A percentile compares a stretch with the other conserved stretches of the same genome.
Evolutionary conservation across 35 echinoderm and acorn worm genomes (phyloP).

Genomic region (Patiria miniata): DNA sequence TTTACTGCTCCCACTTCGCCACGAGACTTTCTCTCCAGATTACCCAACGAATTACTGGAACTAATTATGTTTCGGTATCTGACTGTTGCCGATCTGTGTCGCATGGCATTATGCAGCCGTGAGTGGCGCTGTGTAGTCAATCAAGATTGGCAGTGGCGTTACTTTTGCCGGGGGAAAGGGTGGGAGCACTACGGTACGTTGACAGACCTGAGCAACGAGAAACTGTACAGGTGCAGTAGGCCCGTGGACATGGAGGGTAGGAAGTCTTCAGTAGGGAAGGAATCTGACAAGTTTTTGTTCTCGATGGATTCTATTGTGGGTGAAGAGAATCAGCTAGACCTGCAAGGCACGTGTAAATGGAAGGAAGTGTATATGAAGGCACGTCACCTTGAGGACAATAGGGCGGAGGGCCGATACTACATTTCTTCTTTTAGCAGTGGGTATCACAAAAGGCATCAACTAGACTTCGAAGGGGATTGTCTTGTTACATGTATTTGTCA

Average conservation of each 20-base stretch:
- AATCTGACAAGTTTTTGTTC: not conserved
- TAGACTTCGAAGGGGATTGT: too few relatives aligned
- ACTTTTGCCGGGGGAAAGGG: not conserved
- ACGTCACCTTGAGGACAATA: too few relatives aligned
- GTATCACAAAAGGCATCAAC: too few relatives aligned
- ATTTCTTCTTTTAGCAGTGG: too few relatives aligned
- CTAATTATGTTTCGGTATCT: not conserved
- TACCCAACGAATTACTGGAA: too few relatives aligned
- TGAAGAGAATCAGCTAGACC: not conserved
- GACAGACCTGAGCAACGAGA: not conserved
- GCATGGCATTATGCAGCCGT: not conserved
- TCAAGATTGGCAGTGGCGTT: not conserved
- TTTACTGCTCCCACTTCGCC: too few relatives aligned
- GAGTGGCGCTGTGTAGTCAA: not conserved
- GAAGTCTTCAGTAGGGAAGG: too few relatives aligned
- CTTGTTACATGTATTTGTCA: too few relatives aligned
- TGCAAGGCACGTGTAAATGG: not conserved
- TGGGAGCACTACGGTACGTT: not conserved
- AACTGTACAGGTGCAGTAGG: not conserved
- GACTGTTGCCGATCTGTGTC: not conserved
- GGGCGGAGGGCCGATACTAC: not conserved
- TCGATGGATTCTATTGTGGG: not conserved
- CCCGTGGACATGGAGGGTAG: too few relatives aligned
- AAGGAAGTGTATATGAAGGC: conserved; percentile 1
- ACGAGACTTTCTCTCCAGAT: too few relatives aligned